Conservation (phyloP, 1,140 invertebrate species). For the Palaemon carinicauda region DNA sequence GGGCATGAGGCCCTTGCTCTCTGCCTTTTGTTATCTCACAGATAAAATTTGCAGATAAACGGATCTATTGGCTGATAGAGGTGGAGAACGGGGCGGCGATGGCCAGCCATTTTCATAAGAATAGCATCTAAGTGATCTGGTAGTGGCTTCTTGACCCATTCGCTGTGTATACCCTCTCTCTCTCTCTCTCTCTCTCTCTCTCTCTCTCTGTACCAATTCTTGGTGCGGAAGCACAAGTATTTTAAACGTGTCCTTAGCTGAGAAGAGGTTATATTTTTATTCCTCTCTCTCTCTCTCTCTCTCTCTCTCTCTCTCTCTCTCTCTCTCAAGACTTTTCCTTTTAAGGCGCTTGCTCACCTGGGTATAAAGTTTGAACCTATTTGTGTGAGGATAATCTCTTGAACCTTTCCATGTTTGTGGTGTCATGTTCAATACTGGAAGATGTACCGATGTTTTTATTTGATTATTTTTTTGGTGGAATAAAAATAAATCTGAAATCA, state of each 20-base stretch:
- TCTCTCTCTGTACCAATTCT: neutral
- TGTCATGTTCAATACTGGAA: too few relatives aligned
- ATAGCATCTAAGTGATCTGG: neutral
- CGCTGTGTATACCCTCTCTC: neutral
- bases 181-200: constrained; percentile 15
- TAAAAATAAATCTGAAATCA: too few relatives aligned
- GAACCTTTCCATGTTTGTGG: too few relatives aligned
- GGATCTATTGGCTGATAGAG: constrained; percentile 27
- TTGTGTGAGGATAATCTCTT: too few relatives aligned
- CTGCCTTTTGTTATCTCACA: constrained; percentile 4
- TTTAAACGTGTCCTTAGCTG: too few relatives aligned
- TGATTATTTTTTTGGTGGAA: too few relatives aligned
- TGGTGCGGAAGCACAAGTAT: too few relatives aligned
- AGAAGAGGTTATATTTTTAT: neutral
- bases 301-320: neutral
- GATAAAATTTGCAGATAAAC: constrained; percentile 35
- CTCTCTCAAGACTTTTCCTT: neutral
- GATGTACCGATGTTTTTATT: too few relatives aligned
- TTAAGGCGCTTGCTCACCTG: neutral
- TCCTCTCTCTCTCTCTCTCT: neutral
- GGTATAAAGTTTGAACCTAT: too few relatives aligned
- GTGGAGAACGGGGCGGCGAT: neutral
- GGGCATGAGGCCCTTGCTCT: neutral
- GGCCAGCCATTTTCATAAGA: constrained; percentile 34
- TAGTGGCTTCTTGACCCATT: constrained; percentile 6